These are phyloP conservation scores for Strongylocentrotus purpuratus DNA, from an alignment of 35 echinoderm and acorn worm species.

Conservation along the genomic window DNA sequence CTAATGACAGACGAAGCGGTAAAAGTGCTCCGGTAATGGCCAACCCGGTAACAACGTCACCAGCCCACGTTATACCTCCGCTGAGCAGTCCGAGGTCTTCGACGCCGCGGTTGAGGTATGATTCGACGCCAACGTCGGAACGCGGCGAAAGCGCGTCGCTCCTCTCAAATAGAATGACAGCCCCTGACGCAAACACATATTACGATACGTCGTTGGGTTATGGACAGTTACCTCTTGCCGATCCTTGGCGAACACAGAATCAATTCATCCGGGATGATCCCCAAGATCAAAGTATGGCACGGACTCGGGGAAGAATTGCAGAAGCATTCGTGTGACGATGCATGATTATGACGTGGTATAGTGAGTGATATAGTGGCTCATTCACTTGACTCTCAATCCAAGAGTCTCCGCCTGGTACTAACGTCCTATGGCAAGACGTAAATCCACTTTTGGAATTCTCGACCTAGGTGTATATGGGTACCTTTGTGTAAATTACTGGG, in stretches of 20 bases:
- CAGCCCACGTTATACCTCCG: neutral
- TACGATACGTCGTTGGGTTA: slow-evolving; percentile 36
- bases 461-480: too few species aligned
- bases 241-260: slow-evolving; percentile 16
- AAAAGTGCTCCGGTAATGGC: neutral
- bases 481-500: too few species aligned
- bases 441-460: too few species aligned
- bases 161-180: neutral
- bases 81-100: neutral
- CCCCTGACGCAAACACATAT: neutral
- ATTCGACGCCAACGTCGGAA: neutral
- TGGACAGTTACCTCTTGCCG: neutral
- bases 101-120: neutral
- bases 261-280: slow-evolving; percentile 13
- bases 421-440: too few species aligned
- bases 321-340: slow-evolving; percentile 29
- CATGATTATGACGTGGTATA: too few species aligned
- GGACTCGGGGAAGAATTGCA: neutral
- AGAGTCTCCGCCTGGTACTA: too few species aligned
- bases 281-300: neutral
- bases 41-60: neutral
- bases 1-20: neutral
- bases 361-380: too few species aligned
- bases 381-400: too few species aligned
- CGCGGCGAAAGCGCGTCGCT: slow-evolving; percentile 5